Evolutionary conservation across 2,888 invertebrate species (phyloP).

Genomic region (Melinaea marsaeus): DNA sequence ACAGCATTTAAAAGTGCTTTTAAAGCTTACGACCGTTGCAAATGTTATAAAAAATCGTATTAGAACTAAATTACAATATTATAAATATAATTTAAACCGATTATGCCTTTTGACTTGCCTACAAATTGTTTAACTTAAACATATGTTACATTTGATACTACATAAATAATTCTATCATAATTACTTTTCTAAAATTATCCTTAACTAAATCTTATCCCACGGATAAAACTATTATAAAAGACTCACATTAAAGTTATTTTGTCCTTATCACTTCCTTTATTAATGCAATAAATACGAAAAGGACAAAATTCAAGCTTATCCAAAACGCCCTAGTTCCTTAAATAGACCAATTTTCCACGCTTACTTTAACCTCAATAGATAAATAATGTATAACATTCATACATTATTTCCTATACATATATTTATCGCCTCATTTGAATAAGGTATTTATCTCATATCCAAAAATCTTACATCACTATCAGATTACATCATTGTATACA

Average conservation of each 20-base stretch:
- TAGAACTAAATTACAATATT: neutral
- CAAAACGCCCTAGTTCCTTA: neutral
- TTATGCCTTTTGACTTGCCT: too few relatives aligned
- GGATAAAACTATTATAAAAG: too few relatives aligned
- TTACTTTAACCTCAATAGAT: conserved; percentile 3
- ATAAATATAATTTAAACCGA: too few relatives aligned
- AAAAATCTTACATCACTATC: too few relatives aligned
- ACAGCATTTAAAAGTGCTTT: neutral
- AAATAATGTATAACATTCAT: neutral
- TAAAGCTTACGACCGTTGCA: conserved; percentile 1
- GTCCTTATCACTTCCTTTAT: neutral
- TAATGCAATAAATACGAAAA: neutral
- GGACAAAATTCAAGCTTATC: neutral
- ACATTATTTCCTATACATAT: neutral
- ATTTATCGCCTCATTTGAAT: too few relatives aligned
- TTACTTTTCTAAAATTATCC: too few relatives aligned
- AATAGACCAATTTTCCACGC: neutral
- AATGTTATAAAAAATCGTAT: neutral
- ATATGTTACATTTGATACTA: too few relatives aligned
- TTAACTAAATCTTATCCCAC: too few relatives aligned
- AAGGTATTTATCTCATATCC: too few relatives aligned
- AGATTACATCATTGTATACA: too few relatives aligned
- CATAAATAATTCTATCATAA: too few relatives aligned
- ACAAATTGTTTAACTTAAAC: too few relatives aligned
- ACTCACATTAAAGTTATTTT: neutral